Conservation (phyloP, 2,797 vertebrate species). For the Poliocrania exsul region DNA sequence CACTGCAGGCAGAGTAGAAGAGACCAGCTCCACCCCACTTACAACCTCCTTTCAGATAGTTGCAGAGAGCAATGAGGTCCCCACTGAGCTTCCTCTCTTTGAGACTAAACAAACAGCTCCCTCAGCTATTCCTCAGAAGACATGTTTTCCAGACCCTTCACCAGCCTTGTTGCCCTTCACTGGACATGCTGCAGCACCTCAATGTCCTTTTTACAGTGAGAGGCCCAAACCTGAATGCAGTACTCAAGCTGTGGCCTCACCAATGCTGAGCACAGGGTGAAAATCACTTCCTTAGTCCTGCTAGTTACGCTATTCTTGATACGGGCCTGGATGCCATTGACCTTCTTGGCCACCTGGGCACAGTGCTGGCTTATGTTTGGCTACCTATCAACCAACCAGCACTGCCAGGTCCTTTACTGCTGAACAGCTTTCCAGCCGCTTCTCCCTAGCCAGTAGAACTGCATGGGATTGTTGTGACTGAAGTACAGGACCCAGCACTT, state of each 20-base stretch:
- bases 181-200: neutral
- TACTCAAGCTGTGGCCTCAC: neutral
- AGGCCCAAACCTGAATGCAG: neutral
- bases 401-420: neutral
- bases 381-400: neutral
- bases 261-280: rapidly evolving
- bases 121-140: neutral
- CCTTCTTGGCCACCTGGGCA: neutral
- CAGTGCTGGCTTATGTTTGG: neutral
- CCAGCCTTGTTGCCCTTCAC: neutral
- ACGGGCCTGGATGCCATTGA: neutral
- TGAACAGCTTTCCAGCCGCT: neutral
- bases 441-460: neutral
- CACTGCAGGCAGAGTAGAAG: neutral
- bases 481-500: neutral
- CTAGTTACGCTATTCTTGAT: neutral
- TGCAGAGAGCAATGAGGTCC: neutral
- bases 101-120: neutral
- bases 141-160: neutral
- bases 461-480: neutral
- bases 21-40: rapidly evolving
- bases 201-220: neutral
- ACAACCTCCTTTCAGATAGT: neutral
- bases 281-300: neutral
- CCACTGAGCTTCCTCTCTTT: neutral